These are phyloP conservation scores for Eupeodes luniger DNA, from an alignment of 2,888 invertebrate genomes.

Conservation along the genomic window DNA sequence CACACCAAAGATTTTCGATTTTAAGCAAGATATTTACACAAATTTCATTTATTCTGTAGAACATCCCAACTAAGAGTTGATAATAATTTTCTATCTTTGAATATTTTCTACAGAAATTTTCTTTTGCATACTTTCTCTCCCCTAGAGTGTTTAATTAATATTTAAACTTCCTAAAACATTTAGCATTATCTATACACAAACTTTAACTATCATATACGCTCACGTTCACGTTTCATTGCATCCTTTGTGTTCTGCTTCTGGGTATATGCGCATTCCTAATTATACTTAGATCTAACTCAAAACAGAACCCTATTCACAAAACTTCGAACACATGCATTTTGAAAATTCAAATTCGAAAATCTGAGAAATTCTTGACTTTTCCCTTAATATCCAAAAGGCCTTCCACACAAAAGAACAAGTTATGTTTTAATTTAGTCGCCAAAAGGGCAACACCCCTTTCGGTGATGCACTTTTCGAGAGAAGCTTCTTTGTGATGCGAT, in stretches of 20 bases:
- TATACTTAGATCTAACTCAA: background rate
- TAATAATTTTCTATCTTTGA: too few relatives aligned
- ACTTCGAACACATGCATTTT: background rate
- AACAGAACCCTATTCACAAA: background rate
- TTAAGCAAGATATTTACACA: too few relatives aligned
- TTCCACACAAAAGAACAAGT: constrained; percentile 19
- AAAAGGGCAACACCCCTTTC: constrained; percentile 33
- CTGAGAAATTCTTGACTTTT: background rate
- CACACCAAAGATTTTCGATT: too few relatives aligned
- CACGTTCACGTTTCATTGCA: constrained; percentile 17
- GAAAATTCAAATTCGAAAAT: constrained; percentile 10
- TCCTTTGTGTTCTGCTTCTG: background rate
- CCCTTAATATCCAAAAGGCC: background rate
- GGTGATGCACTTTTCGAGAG: background rate
- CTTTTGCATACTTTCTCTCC: background rate
- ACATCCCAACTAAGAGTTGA: too few relatives aligned
- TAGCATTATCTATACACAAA: background rate
- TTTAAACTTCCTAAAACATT: constrained; percentile 1
- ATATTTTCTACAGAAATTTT: too few relatives aligned
- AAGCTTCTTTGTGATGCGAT: background rate
- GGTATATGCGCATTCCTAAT: background rate
- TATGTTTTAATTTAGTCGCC: constrained; percentile 36
- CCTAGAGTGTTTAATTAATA: background rate
- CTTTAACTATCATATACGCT: background rate
- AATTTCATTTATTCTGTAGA: too few relatives aligned